phyloP scores from a whole-genome alignment of 2,888 invertebrate genomes.

The Emmelina monodactyla region DNA sequence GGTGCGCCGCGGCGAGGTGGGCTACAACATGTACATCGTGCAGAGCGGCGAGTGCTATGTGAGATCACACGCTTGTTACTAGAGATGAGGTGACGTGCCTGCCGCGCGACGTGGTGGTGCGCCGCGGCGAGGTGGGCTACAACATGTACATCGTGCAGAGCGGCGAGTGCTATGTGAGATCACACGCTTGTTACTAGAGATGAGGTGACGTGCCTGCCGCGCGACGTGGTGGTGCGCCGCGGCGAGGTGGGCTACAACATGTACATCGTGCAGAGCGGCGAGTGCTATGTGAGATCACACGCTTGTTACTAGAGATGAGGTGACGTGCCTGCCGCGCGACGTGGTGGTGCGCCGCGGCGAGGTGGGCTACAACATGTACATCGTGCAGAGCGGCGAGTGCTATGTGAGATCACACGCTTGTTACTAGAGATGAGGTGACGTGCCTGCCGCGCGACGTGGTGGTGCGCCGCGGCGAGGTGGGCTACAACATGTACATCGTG shows the following conservation, averaged over 20 bases:
- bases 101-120: not conserved
- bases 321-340: not conserved
- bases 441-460: conserved; percentile 86
- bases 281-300: not conserved
- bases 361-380: not conserved
- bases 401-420: not conserved
- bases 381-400: not conserved
- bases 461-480: not conserved
- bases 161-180: not conserved
- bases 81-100: not conserved
- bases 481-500: not conserved
- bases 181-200: not conserved
- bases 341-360: not conserved
- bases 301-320: not conserved
- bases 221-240: not conserved
- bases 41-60: not conserved
- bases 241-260: not conserved
- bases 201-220: not conserved
- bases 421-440: conserved; percentile 24
- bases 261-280: not conserved
- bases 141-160: not conserved
- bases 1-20: not conserved
- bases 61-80: not conserved
- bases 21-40: not conserved
- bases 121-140: not conserved